phyloP scores from a whole-genome alignment of 1,140 invertebrate genomes.

The Pseudoatta argentina region DNA sequence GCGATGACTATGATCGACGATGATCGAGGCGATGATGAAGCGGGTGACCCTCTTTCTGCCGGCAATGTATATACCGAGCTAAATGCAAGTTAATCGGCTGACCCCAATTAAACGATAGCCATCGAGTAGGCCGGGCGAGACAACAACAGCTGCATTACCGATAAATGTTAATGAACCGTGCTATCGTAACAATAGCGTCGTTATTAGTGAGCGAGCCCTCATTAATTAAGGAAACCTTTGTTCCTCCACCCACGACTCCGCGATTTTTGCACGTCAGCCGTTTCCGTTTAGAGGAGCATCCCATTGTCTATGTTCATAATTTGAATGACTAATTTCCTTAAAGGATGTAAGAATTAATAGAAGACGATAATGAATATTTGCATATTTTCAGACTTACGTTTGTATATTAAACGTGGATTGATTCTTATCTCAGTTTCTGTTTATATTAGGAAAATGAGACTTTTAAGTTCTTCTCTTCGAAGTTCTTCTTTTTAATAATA shows the following conservation, averaged over 20 bases:
- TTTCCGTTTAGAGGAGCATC: conserved; percentile 57
- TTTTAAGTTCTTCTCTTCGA: not conserved
- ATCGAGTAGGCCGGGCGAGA: conserved; percentile 67
- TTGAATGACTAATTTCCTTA: conserved; percentile 40
- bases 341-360: not conserved
- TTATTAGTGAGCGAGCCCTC: conserved; percentile 65
- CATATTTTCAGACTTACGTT: not conserved
- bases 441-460: not conserved
- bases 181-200: conserved; percentile 61
- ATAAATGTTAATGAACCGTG: conserved; percentile 76
- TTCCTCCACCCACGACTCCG: conserved; percentile 67
- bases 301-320: conserved; percentile 49
- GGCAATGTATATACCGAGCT: conserved; percentile 27
- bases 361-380: conserved; percentile 20
- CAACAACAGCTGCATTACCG: conserved; percentile 70
- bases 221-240: conserved; percentile 69
- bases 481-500: not conserved
- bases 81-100: conserved; percentile 70
- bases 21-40: conserved; percentile 64
- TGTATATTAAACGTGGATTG: not conserved
- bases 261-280: conserved; percentile 58
- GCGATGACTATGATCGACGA: conserved; percentile 56
- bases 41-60: conserved; percentile 62
- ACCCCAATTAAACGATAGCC: conserved; percentile 75
- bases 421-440: not conserved